phyloP scores from a whole-genome alignment of 2,113 vertebrate genomes.

The Crotalus viridis region DNA sequence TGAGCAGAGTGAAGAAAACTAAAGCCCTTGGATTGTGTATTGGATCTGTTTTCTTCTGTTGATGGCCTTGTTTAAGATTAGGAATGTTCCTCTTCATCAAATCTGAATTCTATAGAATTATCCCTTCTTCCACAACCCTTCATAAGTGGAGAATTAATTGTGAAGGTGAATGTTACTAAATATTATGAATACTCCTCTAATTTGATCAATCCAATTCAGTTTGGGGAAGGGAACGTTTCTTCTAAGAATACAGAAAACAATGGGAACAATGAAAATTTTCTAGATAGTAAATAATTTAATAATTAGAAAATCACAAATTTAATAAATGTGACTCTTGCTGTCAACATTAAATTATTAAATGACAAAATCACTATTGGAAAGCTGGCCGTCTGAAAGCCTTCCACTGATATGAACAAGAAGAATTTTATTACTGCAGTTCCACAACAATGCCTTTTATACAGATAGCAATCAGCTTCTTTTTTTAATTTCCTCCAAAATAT shows the following conservation, averaged over 20 bases:
- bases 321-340: not conserved
- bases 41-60: too few species aligned
- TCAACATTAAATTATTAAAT: constrained; percentile 7
- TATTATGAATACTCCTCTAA: not conserved
- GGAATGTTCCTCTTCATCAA: too few species aligned
- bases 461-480: constrained; percentile 65
- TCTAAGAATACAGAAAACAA: not conserved
- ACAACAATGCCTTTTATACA: constrained; percentile 56
- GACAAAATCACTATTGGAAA: constrained; percentile 61
- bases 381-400: constrained; percentile 55
- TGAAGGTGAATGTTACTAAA: not conserved
- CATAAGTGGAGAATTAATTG: not conserved
- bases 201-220: not conserved
- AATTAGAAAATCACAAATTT: not conserved
- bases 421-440: constrained; percentile 67
- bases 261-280: not conserved
- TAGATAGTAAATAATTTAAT: not conserved
- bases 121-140: too few species aligned
- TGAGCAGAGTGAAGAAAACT: too few species aligned
- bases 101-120: too few species aligned
- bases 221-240: not conserved
- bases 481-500: constrained; percentile 81
- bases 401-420: constrained; percentile 44
- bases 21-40: too few species aligned
- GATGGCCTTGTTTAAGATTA: too few species aligned